Percentiles rank a stretch among this genome's conserved stretches.
Conservation (phyloP, 2,113 vertebrate genomes). For the Daboia siamensis region DNA sequence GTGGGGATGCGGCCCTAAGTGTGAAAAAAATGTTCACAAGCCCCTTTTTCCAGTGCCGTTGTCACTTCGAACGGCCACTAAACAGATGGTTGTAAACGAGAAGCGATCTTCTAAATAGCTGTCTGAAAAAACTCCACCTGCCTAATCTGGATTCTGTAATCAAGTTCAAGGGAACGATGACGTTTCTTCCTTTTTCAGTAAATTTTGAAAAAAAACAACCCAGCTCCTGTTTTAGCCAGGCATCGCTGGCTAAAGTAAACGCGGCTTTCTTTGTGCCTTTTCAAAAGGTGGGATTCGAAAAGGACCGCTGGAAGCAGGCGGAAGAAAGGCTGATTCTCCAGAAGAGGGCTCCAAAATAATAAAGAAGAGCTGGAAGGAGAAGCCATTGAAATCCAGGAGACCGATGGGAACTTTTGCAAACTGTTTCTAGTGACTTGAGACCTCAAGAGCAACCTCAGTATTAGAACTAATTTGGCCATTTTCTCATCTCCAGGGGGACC, state of each 20-base stretch:
- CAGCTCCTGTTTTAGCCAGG: neutral
- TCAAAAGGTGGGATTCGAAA: neutral
- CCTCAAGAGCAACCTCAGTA: too few species aligned
- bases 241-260: neutral
- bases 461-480: neutral
- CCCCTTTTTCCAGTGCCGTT: too few species aligned
- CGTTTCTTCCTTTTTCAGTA: neutral
- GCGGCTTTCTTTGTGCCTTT: neutral
- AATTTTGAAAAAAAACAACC: neutral
- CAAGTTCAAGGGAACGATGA: neutral
- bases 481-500: neutral
- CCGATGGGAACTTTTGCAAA: neutral
- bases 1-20: too few species aligned
- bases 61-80: neutral
- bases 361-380: neutral
- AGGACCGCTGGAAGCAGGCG: accelerated
- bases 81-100: neutral
- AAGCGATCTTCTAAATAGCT: neutral
- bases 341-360: conserved; percentile 37
- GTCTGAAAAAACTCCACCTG: neutral
- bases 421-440: neutral
- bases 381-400: neutral
- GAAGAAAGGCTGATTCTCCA: neutral
- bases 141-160: neutral
- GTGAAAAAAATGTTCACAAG: too few species aligned